Percentiles rank a stretch among this genome's conserved stretches.
Evolutionary conservation across 2,888 invertebrate species (phyloP).

Genomic region (Gnatocerus cornutus): DNA sequence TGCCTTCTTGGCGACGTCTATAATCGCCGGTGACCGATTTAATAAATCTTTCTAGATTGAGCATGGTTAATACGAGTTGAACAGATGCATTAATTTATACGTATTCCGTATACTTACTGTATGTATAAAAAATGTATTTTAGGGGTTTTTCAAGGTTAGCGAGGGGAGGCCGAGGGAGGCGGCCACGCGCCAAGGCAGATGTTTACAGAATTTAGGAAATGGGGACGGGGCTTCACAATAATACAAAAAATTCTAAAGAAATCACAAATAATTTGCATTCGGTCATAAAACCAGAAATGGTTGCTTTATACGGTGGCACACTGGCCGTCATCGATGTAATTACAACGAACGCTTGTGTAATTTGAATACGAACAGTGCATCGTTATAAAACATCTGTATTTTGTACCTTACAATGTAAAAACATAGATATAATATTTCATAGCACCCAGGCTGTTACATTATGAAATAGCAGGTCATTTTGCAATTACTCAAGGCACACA

Average conservation of each 20-base stretch:
- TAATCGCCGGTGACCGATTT: constrained; percentile 30
- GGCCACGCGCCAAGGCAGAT: constrained; percentile 66
- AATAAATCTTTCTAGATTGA: constrained; percentile 43
- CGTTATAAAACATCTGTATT: constrained; percentile 55
- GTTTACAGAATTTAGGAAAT: constrained; percentile 70
- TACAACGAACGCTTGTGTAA: constrained; percentile 49
- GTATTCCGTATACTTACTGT: background rate
- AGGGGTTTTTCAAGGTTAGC: constrained; percentile 59
- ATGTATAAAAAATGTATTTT: constrained; percentile 61
- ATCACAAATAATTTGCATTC: constrained; percentile 68
- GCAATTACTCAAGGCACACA: constrained; percentile 90
- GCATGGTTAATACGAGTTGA: constrained; percentile 54
- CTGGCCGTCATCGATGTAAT: constrained; percentile 42
- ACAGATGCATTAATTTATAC: constrained; percentile 68
- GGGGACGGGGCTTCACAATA: constrained; percentile 64
- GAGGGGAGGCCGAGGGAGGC: constrained; percentile 50
- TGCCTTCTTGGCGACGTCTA: constrained; percentile 41
- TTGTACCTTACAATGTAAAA: constrained; percentile 65
- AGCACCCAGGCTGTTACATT: constrained; percentile 71
- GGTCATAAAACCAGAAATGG: constrained; percentile 53
- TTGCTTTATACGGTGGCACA: constrained; percentile 37
- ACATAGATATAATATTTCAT: constrained; percentile 68
- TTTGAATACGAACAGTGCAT: constrained; percentile 62
- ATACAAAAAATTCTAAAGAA: constrained; percentile 65
- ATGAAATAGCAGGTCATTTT: constrained; percentile 75